Evolutionary conservation across 2,797 vertebrate genomes (phyloP).

Genomic region (Microctenopoma steveboyesi): DNA sequence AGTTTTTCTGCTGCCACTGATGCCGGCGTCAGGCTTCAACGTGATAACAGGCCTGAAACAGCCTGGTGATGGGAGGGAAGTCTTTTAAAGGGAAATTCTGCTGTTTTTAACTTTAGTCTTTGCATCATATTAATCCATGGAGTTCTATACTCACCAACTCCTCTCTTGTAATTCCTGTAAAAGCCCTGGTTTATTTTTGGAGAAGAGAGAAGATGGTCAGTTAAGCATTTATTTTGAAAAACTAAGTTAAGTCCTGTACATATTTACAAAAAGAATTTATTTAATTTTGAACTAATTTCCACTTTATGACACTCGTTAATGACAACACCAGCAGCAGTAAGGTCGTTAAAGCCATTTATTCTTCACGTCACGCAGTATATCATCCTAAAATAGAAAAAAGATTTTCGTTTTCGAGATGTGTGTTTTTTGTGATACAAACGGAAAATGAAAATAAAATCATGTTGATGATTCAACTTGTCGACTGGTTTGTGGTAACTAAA

Average conservation of each 20-base stretch:
- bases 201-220: no score
- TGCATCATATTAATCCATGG: background rate
- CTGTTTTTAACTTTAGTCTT: background rate
- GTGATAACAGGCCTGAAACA: background rate
- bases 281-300: background rate
- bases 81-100: slow-evolving; percentile 2
- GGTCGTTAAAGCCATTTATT: background rate
- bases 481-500: slow-evolving; percentile 8
- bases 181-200: no score
- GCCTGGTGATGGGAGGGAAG: background rate
- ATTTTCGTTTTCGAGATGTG: background rate
- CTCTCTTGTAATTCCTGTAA: no score
- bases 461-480: slow-evolving; percentile 22
- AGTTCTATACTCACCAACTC: background rate
- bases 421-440: slow-evolving; percentile 15
- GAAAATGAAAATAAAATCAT: slow-evolving; percentile 44
- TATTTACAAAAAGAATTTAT: background rate
- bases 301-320: no score
- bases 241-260: no score
- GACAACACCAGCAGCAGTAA: background rate
- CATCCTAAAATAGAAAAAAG: background rate
- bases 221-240: no score
- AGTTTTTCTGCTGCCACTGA: slow-evolving; percentile 7
- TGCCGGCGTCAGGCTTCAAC: background rate
- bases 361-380: background rate